phyloP scores from a whole-genome alignment of 2,797 vertebrate species.

The Acipenser ruthenus region DNA sequence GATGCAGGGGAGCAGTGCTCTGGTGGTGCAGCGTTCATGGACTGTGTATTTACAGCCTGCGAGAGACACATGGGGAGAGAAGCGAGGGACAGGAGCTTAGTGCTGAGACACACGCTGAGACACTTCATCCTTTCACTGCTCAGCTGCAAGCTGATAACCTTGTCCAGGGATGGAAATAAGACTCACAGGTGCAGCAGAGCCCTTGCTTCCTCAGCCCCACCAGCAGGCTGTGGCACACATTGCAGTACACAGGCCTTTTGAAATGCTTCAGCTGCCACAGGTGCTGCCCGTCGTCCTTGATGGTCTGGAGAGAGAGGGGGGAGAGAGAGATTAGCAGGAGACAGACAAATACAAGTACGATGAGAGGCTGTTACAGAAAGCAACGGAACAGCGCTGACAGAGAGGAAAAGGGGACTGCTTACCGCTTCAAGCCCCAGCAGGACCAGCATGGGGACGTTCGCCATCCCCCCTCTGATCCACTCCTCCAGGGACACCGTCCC shows the following conservation, averaged over 20 bases:
- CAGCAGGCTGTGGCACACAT: constrained; percentile 75
- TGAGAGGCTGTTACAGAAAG: not conserved
- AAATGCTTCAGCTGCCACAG: constrained; percentile 88
- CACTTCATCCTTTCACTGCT: no score
- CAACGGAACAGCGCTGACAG: not conserved
- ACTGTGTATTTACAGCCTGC: constrained; percentile 80
- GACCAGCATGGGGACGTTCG: constrained; percentile 81
- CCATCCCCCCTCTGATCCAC: constrained; percentile 86
- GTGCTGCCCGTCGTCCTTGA: constrained; percentile 81
- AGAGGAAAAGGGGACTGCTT: constrained; percentile 7
- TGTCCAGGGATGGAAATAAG: no score
- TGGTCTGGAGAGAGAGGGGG: constrained; percentile 51
- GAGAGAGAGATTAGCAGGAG: no score
- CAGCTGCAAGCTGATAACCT: no score
- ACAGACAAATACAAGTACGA: no score
- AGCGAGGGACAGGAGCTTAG: not conserved
- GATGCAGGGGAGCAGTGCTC: constrained; percentile 70
- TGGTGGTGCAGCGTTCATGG: constrained; percentile 82
- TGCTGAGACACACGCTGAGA: not conserved
- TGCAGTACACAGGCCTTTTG: constrained; percentile 80
- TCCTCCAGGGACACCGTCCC: constrained; percentile 82
- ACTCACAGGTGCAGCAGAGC: constrained; percentile 82
- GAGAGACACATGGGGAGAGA: constrained; percentile 6
- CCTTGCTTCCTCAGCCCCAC: constrained; percentile 81
- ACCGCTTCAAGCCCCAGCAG: constrained; percentile 77